Evolutionary conservation across 2,888 invertebrate species (phyloP), one percentile per base, ranked within the genome.

Genomic region (Meghimatium bilineatum): DNA sequence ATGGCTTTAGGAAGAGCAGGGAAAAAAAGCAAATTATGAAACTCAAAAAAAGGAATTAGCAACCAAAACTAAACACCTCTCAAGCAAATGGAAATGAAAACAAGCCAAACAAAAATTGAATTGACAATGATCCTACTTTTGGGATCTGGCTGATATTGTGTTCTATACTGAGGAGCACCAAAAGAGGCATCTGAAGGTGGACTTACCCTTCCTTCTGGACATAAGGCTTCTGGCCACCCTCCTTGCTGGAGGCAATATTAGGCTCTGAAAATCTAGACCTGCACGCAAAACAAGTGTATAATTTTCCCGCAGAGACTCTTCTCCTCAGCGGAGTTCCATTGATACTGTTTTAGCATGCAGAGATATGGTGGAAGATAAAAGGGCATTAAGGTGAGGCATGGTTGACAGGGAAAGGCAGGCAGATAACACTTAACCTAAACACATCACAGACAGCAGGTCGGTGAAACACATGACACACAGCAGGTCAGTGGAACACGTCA

Each of bases 221-320:
- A 69, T 56, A 82, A 36, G 77, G 69, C 10, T 36, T 38, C 56
- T 49, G 60, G 17, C 6, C 36, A 66, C n/a, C 36, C 82, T 63
- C 69, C 76, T 56, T 63, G 44, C 36, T 52, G 56, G 82, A 82
- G 52, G 67, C 56, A 63, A 84, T 67, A 56, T 71, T 84, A 34
- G 84, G 84, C 67, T 84, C 84, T 23, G 84, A 84, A 79, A 86
- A 86, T 49, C 86, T 81, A 69, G 85, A 85, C 44, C 83, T 83
- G 83, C 86, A 85, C 29, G 86, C 86, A 82, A 86, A 86, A 69
- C 86, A 86, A 56, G 86, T 83, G 69, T 86, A 86, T 63, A 86
- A 69, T 60, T 80, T 86, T 66, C 83, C 71, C 20, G 83, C 85
- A 38, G 85, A 76, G 14, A 84, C 72, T 44, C 75, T 84, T 71